Evolutionary conservation across 2,797 vertebrate species (phyloP), one percentile per base, ranked within the genome.

Genomic region (Sebastolobus alascanus): DNA sequence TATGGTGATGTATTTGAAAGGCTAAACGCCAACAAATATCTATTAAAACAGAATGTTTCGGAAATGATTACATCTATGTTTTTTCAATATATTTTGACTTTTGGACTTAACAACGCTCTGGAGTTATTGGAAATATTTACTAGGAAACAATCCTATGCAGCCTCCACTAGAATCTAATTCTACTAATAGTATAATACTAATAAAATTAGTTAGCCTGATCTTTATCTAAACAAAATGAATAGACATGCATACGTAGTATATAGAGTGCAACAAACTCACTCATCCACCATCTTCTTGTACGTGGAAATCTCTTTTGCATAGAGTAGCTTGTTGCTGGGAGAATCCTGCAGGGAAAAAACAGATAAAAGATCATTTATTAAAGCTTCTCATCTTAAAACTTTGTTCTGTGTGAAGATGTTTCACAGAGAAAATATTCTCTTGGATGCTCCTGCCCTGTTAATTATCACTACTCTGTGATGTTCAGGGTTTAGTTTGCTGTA

Each of bases 221-320:
- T 46, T 18, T 46, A 18, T 46, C 16, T 18, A 46, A 46, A 46
- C 14, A 43, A 12, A 63, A 22, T 7, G 22, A 7, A 16, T 14
- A 27, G 13, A 14, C 40, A 43, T 43, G 38, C 38, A 40, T 0
- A 12, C 13, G 12, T 40, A 40, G 13, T 12, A 20, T 5, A 29
- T 56, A 56, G 4, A 40, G 16, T 14, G 72, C 22, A 52, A 6
- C 3, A 54, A 4, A 98, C 98, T 98, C 95, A 99, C 98, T 99
- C 97, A 79, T 99, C 98, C 81, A 99, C 98, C 98, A 99, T 99
- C 95, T 98, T 99, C 96, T 99, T 99, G 80, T 99, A 99, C 0
- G 97, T 97, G 35, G 97, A 99, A 90, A 99, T 99, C 94, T 99
- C 98, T 94, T 99, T 99, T 16, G 98, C 98, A 27, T 99, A 99